Conservation (phyloP, 2,113 vertebrate species). For the Azemiops feae region DNA sequence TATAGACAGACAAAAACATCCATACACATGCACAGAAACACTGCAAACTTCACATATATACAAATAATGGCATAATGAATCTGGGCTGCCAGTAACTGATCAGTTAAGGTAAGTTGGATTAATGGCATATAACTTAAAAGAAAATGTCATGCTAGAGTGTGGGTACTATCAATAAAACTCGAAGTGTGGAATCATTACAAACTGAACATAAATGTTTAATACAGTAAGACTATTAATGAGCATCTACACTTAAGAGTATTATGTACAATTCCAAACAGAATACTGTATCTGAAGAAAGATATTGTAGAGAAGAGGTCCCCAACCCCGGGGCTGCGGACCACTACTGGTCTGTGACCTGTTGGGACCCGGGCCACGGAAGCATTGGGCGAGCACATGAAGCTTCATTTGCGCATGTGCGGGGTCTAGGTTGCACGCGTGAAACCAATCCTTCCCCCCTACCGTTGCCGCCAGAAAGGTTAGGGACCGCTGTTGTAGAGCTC, state of each 20-base stretch:
- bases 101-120: not conserved
- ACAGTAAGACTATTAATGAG: not conserved
- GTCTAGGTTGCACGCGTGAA: not conserved
- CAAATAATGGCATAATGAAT: not conserved
- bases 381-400: not conserved
- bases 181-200: not conserved
- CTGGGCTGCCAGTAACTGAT: not conserved
- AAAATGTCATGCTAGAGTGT: not conserved
- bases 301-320: not conserved
- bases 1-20: not conserved
- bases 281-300: not conserved
- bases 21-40: not conserved
- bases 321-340: not conserved
- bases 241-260: not conserved
- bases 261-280: not conserved
- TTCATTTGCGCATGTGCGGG: not conserved
- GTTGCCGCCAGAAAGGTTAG: not conserved
- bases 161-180: not conserved
- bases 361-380: not conserved
- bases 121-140: not conserved
- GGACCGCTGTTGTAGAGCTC: not conserved
- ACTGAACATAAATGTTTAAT: not conserved
- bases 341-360: not conserved
- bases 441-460: not conserved
- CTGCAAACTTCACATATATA: not conserved